Base-by-base conservation (phyloP, 2,888 invertebrate species). In the Orthonychiurus folsomi region DNA sequence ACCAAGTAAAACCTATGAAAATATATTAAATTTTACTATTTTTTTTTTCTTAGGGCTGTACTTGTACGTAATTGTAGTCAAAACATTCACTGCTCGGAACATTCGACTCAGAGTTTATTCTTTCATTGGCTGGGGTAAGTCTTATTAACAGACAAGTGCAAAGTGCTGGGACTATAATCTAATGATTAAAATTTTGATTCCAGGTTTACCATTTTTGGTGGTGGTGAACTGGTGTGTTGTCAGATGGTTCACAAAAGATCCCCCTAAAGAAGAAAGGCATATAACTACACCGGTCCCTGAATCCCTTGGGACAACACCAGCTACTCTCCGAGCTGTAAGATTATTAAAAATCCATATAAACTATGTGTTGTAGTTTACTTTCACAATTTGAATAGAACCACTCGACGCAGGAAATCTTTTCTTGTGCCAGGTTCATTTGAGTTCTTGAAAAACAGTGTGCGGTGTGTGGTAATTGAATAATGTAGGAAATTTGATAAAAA, bases 71-170 rank as follows among this genome's bases (percentile, higher is more conserved):
- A 79, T 92, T 74, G 92, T 91, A 66, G 89, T 90, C 66, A 86
- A 88, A 79, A 89, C 91, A 1, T 87, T 91, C 74, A 88, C 87
- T 56, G 85, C 89, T n/a, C 5, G 20, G 24, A 89, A 88, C 76
- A 88, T 91, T 74, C 87, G 88, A 75, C 82, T 91, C 64, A 83
- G 86, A 75, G 85, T 89, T 26, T 92, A 90, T 76, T 82, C 87
- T 62, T 80, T 85, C 64, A 88, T 92, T 65, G 92, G 92, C 67
- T 92, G 91, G 91, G 91, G 92, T 92, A 78, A 85, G 88, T 48
- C 18, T 28, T 27, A 27, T 12, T 20, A 5, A 3, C 9, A 3
- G 24, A 55, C 12, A 12, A 12, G 9, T 23, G 52, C 15, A 52
- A 18, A 18, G 3, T 52, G 21, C 21, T 37, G 5, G 15, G 37